phyloP scores from a whole-genome alignment of 2,113 vertebrate genomes.

The Corythaixoides concolor region DNA sequence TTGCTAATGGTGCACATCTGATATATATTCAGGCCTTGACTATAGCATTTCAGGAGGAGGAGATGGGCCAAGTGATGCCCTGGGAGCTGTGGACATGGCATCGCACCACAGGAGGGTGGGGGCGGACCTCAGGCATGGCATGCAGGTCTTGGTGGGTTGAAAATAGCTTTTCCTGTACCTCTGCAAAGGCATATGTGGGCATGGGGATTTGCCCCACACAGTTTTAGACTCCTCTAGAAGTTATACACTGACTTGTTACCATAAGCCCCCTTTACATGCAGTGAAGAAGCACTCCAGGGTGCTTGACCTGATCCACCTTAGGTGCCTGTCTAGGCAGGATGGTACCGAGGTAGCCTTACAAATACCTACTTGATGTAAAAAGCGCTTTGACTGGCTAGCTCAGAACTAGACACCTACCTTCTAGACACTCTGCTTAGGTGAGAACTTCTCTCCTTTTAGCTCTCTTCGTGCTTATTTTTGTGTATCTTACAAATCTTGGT shows the following conservation, averaged over 20 bases:
- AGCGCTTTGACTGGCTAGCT: background rate
- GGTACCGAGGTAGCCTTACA: background rate
- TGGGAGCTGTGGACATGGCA: background rate
- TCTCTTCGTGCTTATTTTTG: background rate
- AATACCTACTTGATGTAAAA: background rate
- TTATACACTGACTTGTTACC: background rate
- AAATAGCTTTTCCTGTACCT: background rate
- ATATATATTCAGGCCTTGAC: background rate
- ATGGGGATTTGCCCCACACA: background rate
- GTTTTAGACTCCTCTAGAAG: background rate
- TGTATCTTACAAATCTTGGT: background rate
- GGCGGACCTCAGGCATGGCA: background rate
- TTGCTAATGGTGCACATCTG: constrained; percentile 40
- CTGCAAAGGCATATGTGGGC: background rate
- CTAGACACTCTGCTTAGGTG: background rate
- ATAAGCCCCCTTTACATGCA: background rate
- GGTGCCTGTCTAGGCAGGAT: background rate
- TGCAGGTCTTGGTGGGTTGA: background rate
- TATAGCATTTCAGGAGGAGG: background rate
- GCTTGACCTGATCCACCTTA: background rate
- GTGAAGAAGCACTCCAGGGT: background rate
- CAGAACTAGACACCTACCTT: background rate
- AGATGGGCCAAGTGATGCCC: background rate
- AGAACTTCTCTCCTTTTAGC: background rate
- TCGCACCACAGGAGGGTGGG: background rate